Evolutionary conservation across 2,113 vertebrate species (phyloP), one percentile per base, ranked within the genome.

Genomic region (Corythaixoides concolor): DNA sequence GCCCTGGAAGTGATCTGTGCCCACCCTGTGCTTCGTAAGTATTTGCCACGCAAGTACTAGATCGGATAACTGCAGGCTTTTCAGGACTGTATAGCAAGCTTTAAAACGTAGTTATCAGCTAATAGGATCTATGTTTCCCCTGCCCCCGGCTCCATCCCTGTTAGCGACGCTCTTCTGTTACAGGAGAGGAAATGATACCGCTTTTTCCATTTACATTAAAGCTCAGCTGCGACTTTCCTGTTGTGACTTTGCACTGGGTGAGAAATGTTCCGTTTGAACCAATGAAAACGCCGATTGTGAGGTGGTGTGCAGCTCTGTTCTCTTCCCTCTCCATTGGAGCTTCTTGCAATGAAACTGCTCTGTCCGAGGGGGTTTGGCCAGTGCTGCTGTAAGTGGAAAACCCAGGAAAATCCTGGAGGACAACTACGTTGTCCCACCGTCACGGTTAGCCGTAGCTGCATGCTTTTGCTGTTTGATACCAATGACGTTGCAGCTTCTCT

Each of bases 401-500:
- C 8, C 11, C 53, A 35, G 52, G 63, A 24, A 89, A 55, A 70
- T n/a, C 28, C 32, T 89, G 64, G n/a, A 20, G 74, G 63, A 27
- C 32, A 26, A 5, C 64, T 69, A 27, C 4, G 0, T 49, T 70
- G 55, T 45, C 30, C 47, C 17, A 1, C 55, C 3, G 1, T 28
- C 0, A 0, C 13, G 9, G 10, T 24, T 39, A 27, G 35, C 35
- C 6, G 3, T 4, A 30, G 33, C 23, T 60, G 19, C 24, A 1
- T 24, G n/a, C 2, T 55, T 41, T 27, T 72, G 53, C 56, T 75
- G 13, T 28, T 73, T 2, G 58, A 27, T 26, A 17, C 23, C 27
- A 6, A 12, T 7, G 9, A 45, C 41, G 56, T 5, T 62, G 62
- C 33, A 32, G 62, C 39, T 86, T 33, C 27, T 66, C 27, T 37